Percentiles rank a stretch among this genome's conserved stretches.
These are phyloP conservation scores for Endomychus coccineus DNA, from an alignment of 2,888 invertebrate species.

Conservation along the genomic window DNA sequence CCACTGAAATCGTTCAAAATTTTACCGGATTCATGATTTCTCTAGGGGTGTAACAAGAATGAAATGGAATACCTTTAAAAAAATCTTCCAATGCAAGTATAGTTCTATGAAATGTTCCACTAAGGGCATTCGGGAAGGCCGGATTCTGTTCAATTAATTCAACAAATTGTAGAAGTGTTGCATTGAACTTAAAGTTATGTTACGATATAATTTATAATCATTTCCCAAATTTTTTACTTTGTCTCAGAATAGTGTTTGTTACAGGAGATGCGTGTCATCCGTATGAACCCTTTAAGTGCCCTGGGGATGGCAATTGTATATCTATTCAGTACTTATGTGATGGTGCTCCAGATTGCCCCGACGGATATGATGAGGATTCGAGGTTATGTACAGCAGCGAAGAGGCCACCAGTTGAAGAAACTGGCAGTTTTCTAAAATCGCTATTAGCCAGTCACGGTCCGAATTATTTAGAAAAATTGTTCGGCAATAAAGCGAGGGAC, in stretches of 20 bases:
- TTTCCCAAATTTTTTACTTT: too few species aligned
- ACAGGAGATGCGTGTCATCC: constrained; percentile 76
- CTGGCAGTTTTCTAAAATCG: constrained; percentile 89
- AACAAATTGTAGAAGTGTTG: too few species aligned
- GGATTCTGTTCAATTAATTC: too few species aligned
- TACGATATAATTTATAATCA: too few species aligned
- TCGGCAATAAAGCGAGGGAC: constrained; percentile 90
- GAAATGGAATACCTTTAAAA: too few species aligned
- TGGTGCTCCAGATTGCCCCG: constrained; percentile 88
- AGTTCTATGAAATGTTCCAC: too few species aligned
- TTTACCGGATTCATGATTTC: too few species aligned
- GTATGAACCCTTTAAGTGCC: constrained; percentile 95
- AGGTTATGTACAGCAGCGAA: constrained; percentile 94
- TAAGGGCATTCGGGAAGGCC: too few species aligned
- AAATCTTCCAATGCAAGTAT: too few species aligned
- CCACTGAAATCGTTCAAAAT: too few species aligned
- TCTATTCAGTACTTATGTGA: constrained; percentile 95
- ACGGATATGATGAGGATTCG: constrained; percentile 93
- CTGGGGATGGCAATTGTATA: constrained; percentile 88
- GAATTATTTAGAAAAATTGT: constrained; percentile 92
- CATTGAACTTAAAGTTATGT: too few species aligned
- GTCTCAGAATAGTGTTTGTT: constrained; percentile 24
- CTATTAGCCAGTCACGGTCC: constrained; percentile 91
- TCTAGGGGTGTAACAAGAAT: too few species aligned
- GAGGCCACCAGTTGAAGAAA: constrained; percentile 94